These are phyloP conservation scores for Lamprotornis superbus DNA, from an alignment of 2,113 vertebrate genomes.

Conservation along the genomic window DNA sequence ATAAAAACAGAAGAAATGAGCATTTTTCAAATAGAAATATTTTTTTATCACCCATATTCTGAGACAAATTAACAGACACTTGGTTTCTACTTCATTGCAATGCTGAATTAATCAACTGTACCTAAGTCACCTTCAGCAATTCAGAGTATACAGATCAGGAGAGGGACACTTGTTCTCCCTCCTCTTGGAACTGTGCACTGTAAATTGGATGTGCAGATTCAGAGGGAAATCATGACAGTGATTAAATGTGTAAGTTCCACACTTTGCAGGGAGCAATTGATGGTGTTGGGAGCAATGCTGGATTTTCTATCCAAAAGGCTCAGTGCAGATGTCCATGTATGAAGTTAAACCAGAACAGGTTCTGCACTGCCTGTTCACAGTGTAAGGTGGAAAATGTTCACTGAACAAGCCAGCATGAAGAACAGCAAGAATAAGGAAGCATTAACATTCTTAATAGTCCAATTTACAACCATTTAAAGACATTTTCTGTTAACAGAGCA, in stretches of 20 bases:
- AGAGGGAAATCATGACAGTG: background rate
- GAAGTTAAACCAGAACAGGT: background rate
- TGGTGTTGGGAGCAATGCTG: background rate
- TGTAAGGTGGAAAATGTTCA: background rate
- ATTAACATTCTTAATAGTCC: background rate
- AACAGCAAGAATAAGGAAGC: background rate
- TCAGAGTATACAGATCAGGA: background rate
- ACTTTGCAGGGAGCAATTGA: background rate
- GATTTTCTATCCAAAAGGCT: background rate
- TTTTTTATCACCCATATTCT: background rate
- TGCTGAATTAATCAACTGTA: background rate
- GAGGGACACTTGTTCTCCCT: background rate
- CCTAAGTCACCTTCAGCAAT: background rate
- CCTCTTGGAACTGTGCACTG: background rate
- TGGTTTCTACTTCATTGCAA: background rate
- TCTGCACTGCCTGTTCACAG: background rate
- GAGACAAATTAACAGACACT: background rate
- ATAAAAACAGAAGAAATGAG: background rate
- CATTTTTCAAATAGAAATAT: background rate
- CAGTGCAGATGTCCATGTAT: background rate
- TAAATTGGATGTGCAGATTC: background rate
- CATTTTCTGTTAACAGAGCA: background rate
- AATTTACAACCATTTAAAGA: background rate
- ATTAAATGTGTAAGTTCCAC: background rate
- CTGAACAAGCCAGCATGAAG: background rate